phyloP scores from a whole-genome alignment of 2,797 vertebrate species.

The Chlorospingus flavigularis region DNA sequence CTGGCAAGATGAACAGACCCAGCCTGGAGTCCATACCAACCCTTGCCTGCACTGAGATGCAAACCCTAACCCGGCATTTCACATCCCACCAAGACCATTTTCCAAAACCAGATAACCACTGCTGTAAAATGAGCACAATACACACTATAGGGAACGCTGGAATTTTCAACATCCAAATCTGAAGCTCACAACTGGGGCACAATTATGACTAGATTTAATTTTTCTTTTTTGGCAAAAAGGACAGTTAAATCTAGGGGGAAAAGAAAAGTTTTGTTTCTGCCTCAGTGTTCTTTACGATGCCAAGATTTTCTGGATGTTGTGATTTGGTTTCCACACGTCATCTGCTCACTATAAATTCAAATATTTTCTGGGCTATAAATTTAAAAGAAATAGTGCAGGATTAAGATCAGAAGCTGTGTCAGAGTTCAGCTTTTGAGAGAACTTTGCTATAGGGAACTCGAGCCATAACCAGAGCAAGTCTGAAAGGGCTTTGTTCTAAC shows the following conservation, averaged over 20 bases:
- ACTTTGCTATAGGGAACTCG: not conserved
- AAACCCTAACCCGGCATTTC: not conserved
- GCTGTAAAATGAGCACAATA: not conserved
- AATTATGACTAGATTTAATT: not conserved
- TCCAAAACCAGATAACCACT: not conserved
- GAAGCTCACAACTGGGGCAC: not conserved
- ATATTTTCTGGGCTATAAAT: not conserved
- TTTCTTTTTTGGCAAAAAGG: not conserved
- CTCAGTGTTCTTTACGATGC: not conserved
- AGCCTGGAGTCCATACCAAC: not conserved
- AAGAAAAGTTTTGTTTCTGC: not conserved
- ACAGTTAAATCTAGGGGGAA: not conserved
- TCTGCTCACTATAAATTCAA: not conserved
- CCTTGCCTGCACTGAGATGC: not conserved
- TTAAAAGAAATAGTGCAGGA: not conserved
- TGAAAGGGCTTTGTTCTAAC: not conserved
- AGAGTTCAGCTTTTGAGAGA: not conserved
- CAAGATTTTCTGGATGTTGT: not conserved
- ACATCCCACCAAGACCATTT: not conserved
- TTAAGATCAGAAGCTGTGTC: not conserved
- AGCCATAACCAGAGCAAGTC: not conserved
- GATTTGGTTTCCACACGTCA: not conserved
- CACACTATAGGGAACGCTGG: not conserved
- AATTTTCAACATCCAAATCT: not conserved
- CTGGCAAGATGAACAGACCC: not conserved